Conservation (phyloP, 2,888 invertebrate genomes). For the Lepidocyrtoides sp. region DNA sequence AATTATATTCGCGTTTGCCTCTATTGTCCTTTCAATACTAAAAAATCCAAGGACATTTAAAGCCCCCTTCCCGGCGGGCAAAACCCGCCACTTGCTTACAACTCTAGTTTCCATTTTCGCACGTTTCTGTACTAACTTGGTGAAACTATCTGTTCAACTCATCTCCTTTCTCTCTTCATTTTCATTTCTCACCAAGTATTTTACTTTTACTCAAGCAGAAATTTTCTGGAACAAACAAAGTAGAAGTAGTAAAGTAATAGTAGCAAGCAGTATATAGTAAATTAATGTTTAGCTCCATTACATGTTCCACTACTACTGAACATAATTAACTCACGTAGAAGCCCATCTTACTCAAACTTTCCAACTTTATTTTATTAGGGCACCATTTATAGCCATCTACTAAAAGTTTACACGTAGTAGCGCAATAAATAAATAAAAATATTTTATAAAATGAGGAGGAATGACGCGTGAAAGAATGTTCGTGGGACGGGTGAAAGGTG, state of each 20-base stretch:
- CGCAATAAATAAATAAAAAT: background rate
- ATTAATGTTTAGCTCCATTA: conserved; percentile 17
- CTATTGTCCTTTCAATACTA: too few relatives aligned
- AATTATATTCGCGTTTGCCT: too few relatives aligned
- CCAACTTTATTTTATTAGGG: conserved; percentile 1
- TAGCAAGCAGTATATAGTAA: too few relatives aligned
- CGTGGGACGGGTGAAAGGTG: background rate
- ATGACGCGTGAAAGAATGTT: conserved; percentile 10
- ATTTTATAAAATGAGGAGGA: conserved; percentile 7
- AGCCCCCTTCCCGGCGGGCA: background rate
- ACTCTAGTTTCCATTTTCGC: background rate
- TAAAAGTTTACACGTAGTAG: background rate
- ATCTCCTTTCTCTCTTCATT: conserved; percentile 4
- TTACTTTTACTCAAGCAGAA: background rate
- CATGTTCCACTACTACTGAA: background rate
- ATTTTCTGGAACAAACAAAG: conserved; percentile 16
- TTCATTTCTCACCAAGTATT: background rate
- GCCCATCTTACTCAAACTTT: background rate
- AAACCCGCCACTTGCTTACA: background rate
- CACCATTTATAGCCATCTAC: background rate
- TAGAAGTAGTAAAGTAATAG: background rate
- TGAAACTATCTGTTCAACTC: background rate
- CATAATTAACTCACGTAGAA: conserved; percentile 8
- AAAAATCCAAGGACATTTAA: too few relatives aligned
- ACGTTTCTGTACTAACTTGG: background rate